These are phyloP conservation scores for Anastrepha obliqua DNA, from an alignment of 1,140 invertebrate species.

Conservation along the genomic window DNA sequence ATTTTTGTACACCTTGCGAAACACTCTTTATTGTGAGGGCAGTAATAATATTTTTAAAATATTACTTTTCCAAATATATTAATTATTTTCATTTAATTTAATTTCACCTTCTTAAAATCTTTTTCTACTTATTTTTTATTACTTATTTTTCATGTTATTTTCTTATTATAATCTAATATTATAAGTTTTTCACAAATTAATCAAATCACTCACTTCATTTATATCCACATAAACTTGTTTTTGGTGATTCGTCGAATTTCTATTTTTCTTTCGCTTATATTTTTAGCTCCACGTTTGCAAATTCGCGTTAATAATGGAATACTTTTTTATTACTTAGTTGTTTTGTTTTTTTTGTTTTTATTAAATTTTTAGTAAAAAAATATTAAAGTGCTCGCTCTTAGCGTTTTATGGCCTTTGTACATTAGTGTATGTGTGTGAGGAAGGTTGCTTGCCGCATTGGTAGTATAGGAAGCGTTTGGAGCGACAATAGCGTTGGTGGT, in stretches of 20 bases:
- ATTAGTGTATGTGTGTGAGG: slow-evolving; percentile 3
- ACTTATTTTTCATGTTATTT: no score
- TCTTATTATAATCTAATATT: no score
- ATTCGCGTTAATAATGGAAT: not conserved
- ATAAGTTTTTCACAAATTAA: not conserved
- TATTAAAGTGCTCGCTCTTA: slow-evolving; percentile 12
- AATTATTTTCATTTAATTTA: not conserved
- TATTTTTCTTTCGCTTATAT: not conserved
- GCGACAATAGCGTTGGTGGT: slow-evolving; percentile 25
- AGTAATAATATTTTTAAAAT: not conserved
- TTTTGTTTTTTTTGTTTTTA: not conserved
- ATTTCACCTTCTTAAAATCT: not conserved
- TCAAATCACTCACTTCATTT: slow-evolving; percentile 5
- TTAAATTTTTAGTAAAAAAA: not conserved
- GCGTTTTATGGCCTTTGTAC: slow-evolving; percentile 6
- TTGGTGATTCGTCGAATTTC: not conserved
- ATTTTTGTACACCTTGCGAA: not conserved
- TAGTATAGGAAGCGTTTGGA: slow-evolving; percentile 37
- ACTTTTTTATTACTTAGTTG: slow-evolving; percentile 8
- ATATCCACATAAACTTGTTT: slow-evolving; percentile 10
- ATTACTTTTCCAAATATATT: not conserved
- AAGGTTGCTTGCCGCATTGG: slow-evolving; percentile 23
- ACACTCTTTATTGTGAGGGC: not conserved
- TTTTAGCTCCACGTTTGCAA: slow-evolving; percentile 39
- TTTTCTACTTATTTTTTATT: no score